Conservation (phyloP, 2,888 invertebrate genomes). For the Pimpla rufipes region DNA sequence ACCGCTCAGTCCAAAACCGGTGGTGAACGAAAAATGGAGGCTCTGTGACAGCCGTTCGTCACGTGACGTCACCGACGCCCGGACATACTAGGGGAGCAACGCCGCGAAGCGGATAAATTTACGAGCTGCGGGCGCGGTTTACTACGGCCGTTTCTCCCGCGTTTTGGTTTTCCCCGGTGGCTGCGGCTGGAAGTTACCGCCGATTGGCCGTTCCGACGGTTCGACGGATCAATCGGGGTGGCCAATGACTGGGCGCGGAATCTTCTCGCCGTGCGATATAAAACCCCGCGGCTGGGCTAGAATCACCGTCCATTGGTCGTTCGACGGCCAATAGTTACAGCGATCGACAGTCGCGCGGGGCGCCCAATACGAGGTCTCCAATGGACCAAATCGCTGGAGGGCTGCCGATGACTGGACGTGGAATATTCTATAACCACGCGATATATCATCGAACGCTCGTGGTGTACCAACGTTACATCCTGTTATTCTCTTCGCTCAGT, state of each 20-base stretch:
- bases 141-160: constrained; percentile 50
- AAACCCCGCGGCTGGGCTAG: no score
- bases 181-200: not conserved
- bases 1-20: no score
- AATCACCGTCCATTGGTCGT: no score
- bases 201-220: not conserved
- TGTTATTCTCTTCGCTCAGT: constrained; percentile 66
- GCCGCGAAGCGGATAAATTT: constrained; percentile 79
- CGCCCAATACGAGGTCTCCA: no score
- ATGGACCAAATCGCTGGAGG: constrained; percentile 6
- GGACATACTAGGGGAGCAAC: constrained; percentile 82
- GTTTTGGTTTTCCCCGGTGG: not conserved
- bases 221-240: not conserved
- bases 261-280: no score
- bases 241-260: constrained; percentile 12
- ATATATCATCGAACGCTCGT: constrained; percentile 8
- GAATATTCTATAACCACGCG: not conserved
- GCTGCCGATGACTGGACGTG: constrained; percentile 7
- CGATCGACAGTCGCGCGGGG: no score
- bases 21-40: no score
- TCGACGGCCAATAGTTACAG: no score
- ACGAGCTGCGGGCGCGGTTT: constrained; percentile 71
- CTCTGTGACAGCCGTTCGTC: constrained; percentile 70
- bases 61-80: constrained; percentile 81
- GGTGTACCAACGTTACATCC: constrained; percentile 61